Evolutionary conservation across 1,140 invertebrate genomes (phyloP).

Genomic region (Cotesia vestalis): DNA sequence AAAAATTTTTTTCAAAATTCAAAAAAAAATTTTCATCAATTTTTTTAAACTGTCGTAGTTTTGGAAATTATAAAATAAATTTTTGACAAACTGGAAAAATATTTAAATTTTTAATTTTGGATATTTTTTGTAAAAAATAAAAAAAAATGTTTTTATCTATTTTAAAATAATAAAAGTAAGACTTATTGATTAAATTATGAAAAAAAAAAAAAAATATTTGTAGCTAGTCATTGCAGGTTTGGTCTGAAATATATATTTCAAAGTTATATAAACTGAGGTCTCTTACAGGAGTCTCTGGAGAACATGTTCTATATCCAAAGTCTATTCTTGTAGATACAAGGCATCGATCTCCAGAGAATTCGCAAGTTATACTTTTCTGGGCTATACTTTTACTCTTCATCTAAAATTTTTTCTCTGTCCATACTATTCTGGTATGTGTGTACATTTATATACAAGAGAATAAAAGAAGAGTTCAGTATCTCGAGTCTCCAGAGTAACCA

Average conservation of each 20-base stretch:
- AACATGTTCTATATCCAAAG: conserved; percentile 1
- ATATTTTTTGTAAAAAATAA: too few species aligned
- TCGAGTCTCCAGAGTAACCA: not conserved
- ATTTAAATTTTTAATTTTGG: too few species aligned
- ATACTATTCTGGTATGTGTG: not conserved
- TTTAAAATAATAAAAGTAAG: too few species aligned
- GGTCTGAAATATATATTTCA: not conserved
- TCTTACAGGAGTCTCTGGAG: conserved; percentile 6
- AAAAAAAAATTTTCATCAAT: too few species aligned
- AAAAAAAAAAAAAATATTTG: too few species aligned
- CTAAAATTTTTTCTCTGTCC: conserved; percentile 16
- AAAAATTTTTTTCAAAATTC: too few species aligned
- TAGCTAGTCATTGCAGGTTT: not conserved
- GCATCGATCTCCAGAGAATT: conserved; percentile 7
- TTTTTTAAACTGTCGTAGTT: too few species aligned
- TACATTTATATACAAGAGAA: not conserved
- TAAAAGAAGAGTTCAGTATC: not conserved
- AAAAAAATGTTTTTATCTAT: too few species aligned
- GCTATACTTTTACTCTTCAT: conserved; percentile 13
- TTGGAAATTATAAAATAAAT: too few species aligned
- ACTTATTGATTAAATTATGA: too few species aligned
- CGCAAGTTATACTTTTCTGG: conserved; percentile 9
- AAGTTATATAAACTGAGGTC: conserved; percentile 1
- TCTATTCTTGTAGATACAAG: conserved; percentile 20
- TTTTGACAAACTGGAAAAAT: too few species aligned